Base-by-base conservation (phyloP, 1,140 invertebrate species). In the Drosophila subobscura region DNA sequence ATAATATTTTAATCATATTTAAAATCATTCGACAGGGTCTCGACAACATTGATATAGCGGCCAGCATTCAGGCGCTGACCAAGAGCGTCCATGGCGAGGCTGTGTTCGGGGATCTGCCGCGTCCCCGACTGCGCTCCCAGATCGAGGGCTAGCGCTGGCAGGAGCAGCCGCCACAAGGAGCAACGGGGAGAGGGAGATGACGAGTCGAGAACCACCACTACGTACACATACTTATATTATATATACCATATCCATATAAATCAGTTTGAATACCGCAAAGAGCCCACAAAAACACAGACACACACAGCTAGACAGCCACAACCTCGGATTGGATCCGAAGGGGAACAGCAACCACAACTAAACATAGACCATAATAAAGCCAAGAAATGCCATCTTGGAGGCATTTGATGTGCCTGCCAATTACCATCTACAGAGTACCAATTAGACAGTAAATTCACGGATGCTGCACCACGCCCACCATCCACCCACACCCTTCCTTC, bases 41-140 rank as follows among this genome's bases (percentile, higher is more conserved):
- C 57, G 90, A 91, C 66, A 90, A 91, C 64, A 91, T 94, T 56
- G 95, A 97, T 83, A 97, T 97, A 81, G 96, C 96, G 70, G 96
- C 96, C 41, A 96, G 95, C 80, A 97, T 97, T 77, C 96, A 96
- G 91, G 96, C 96, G 20, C 91, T 97, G 73, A 96, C 96, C 41
- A 95, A 95, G 77, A 97, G 96, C 78, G 95, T 97, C 46, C 96
- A 96, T 91, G 96, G 96, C 71, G 96, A 96, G 92, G 92, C 94
- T 33, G 95, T 96, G 67, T 97, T 97, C 92, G 96, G 96, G 14
- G 96, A 97, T 83, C 92, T 97, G 79, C 96, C 96, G 44, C 93
- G 96, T 64, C 95, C 96, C 64, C 94, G 96, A 73, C 95, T 96
- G 92, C 96, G 95, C 90, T 96, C 95, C 58, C 94, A 96, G 92